Evolutionary conservation across 2,113 vertebrate genomes (phyloP).

Genomic region (Nematolebias whitei): DNA sequence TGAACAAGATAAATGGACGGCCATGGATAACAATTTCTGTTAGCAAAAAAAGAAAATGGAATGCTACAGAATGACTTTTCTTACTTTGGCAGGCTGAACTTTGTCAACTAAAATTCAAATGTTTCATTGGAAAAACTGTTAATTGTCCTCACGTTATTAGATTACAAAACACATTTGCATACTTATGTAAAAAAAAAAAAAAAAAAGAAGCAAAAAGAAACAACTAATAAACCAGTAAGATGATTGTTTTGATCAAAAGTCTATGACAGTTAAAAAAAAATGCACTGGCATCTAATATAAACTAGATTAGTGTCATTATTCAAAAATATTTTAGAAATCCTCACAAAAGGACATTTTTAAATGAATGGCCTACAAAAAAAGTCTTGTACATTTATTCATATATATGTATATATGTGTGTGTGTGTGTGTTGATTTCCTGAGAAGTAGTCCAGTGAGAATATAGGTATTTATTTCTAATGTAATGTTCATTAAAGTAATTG

Average conservation of each 20-base stretch:
- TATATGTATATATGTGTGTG: no score
- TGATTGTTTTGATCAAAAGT: background rate
- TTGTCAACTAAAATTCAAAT: background rate
- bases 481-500: no score
- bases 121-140: background rate
- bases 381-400: no score
- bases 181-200: background rate
- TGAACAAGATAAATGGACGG: conserved; percentile 68
- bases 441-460: no score
- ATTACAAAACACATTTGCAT: background rate
- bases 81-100: conserved; percentile 7
- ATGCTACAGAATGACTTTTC: conserved; percentile 31
- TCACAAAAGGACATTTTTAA: background rate
- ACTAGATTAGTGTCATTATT: background rate
- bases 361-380: no score
- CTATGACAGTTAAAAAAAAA: background rate
- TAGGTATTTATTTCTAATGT: no score
- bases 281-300: background rate
- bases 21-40: conserved; percentile 44
- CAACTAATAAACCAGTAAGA: conserved; percentile 1
- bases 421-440: no score
- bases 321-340: background rate
- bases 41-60: conserved; percentile 28
- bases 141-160: background rate
- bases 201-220: background rate